These are phyloP conservation scores for Pantherophis guttatus DNA, from an alignment of 2,113 vertebrate genomes.

Conservation along the genomic window DNA sequence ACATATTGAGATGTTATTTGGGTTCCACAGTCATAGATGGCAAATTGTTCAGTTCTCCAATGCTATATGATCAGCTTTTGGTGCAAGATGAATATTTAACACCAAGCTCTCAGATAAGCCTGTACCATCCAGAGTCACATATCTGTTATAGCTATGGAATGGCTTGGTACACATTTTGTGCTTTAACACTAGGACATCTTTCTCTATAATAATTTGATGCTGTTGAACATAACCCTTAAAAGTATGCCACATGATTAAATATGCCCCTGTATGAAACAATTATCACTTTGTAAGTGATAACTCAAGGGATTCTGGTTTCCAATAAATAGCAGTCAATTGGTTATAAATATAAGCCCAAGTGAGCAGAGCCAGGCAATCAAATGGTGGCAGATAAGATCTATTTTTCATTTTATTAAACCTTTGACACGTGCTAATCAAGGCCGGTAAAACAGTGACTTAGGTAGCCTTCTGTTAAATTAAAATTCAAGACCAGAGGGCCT, in stretches of 20 bases:
- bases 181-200: neutral
- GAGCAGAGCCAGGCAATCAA: neutral
- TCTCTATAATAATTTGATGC: neutral
- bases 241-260: neutral
- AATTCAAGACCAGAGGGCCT: neutral
- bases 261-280: neutral
- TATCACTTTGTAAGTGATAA: neutral
- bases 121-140: neutral
- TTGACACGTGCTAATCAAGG: neutral
- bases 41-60: neutral
- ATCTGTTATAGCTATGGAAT: neutral
- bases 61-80: neutral
- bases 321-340: neutral
- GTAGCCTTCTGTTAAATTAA: neutral
- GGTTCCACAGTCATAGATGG: neutral
- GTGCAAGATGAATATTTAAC: neutral
- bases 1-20: neutral
- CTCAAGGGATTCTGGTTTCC: neutral
- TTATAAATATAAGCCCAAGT: neutral
- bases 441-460: neutral
- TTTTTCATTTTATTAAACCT: neutral
- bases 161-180: neutral
- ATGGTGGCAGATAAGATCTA: neutral
- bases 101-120: neutral
- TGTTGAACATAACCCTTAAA: neutral